Evolutionary conservation across 2,888 invertebrate species (phyloP).

Genomic region (Neuroscelio doddi): DNA sequence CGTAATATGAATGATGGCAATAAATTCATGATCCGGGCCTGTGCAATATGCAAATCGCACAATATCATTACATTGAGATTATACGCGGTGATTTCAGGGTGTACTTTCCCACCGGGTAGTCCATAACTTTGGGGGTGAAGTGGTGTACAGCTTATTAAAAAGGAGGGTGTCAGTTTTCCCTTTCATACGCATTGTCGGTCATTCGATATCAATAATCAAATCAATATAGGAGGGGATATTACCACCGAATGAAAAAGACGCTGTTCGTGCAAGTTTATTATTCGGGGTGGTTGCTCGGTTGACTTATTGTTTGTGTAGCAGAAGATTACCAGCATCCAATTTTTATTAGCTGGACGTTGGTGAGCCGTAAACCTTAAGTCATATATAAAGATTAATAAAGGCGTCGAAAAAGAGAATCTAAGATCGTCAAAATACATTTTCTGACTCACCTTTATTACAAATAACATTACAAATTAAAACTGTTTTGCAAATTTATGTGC

Average conservation of each 20-base stretch:
- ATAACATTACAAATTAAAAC: no score
- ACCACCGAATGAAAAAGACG: slow-evolving; percentile 11
- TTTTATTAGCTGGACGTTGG: slow-evolving; percentile 62
- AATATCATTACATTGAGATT: slow-evolving; percentile 68
- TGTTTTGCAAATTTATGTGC: no score
- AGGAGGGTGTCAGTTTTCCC: slow-evolving; percentile 54
- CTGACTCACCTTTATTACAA: slow-evolving; percentile 10
- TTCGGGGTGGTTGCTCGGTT: slow-evolving; percentile 56
- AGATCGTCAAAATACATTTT: slow-evolving; percentile 18
- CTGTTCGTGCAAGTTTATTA: slow-evolving; percentile 56
- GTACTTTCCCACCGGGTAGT: slow-evolving; percentile 64
- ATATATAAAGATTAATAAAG: slow-evolving; percentile 45
- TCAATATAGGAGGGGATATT: slow-evolving; percentile 35
- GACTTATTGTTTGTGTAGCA: slow-evolving; percentile 49
- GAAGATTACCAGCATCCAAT: slow-evolving; percentile 64
- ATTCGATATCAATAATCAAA: slow-evolving; percentile 49
- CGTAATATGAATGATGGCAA: slow-evolving; percentile 63
- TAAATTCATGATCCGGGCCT: slow-evolving; percentile 64
- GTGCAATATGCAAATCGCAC: slow-evolving; percentile 65
- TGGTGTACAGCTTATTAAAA: slow-evolving; percentile 67
- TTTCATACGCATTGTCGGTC: slow-evolving; percentile 39
- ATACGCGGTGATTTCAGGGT: slow-evolving; percentile 64
- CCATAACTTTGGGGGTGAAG: slow-evolving; percentile 57
- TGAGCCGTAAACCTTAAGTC: slow-evolving; percentile 40
- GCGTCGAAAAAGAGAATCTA: slow-evolving; percentile 21